Percentiles rank a stretch among this genome's conserved stretches.
These are phyloP conservation scores for Caradrina clavipalpis DNA, from an alignment of 2,888 invertebrate species.

Conservation along the genomic window DNA sequence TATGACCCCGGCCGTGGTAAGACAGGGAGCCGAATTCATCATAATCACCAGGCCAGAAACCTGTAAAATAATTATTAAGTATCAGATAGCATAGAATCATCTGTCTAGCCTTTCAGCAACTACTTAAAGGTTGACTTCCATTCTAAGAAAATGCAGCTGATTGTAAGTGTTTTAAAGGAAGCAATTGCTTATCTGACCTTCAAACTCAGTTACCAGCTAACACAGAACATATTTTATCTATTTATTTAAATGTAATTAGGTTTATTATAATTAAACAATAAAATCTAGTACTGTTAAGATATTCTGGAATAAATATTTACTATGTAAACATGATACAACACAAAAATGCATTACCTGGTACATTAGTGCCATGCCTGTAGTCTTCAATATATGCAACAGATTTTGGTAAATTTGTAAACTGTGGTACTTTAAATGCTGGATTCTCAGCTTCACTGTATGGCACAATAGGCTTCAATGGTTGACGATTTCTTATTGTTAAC, in stretches of 20 bases:
- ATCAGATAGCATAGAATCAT: background rate
- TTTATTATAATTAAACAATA: too few relatives aligned
- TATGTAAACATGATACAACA: too few relatives aligned
- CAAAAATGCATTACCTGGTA: slow-evolving; percentile 92
- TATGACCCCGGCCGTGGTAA: slow-evolving; percentile 92
- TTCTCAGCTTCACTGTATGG: slow-evolving; percentile 90
- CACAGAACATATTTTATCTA: too few relatives aligned
- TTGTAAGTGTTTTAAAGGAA: too few relatives aligned
- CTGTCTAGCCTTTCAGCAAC: background rate
- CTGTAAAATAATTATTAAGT: slow-evolving; percentile 80
- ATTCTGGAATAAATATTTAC: too few relatives aligned
- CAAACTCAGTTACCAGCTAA: too few relatives aligned
- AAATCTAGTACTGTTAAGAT: too few relatives aligned
- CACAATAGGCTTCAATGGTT: slow-evolving; percentile 93
- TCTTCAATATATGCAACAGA: slow-evolving; percentile 90
- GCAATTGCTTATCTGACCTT: too few relatives aligned
- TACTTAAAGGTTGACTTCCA: background rate
- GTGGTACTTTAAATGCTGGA: slow-evolving; percentile 90
- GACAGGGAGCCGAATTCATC: slow-evolving; percentile 95
- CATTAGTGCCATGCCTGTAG: slow-evolving; percentile 92
- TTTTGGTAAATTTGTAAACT: slow-evolving; percentile 91
- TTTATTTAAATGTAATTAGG: too few relatives aligned
- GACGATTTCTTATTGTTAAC: slow-evolving; percentile 92
- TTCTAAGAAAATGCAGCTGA: background rate
- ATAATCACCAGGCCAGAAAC: slow-evolving; percentile 96